phyloP scores from a whole-genome alignment of 2,797 vertebrate species.

The Aplochiton taeniatus region DNA sequence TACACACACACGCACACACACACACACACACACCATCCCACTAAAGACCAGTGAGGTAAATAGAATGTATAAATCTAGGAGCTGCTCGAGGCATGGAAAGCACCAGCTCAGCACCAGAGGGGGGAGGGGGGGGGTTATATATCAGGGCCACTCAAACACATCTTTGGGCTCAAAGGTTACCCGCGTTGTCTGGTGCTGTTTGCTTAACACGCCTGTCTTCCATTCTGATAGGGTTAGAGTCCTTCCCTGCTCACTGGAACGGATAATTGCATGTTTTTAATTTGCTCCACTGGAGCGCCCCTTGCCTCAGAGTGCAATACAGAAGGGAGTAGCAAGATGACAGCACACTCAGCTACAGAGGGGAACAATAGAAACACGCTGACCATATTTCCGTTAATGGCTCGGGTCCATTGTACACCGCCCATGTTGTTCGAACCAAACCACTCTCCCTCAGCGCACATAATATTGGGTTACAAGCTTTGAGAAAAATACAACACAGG shows the following conservation, averaged over 20 bases:
- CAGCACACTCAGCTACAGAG: conserved; percentile 42
- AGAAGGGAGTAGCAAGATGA: conserved; percentile 20
- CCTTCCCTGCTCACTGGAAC: conserved; percentile 31
- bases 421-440: background rate
- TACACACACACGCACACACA: background rate
- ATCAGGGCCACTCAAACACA: conserved; percentile 18
- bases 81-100: background rate
- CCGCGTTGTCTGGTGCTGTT: conserved; percentile 15
- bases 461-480: background rate
- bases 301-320: conserved; percentile 25
- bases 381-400: conserved; percentile 1
- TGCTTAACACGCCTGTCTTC: conserved; percentile 48
- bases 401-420: background rate
- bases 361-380: conserved; percentile 29
- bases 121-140: conserved; percentile 14
- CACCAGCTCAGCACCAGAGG: conserved; percentile 12
- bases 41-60: conserved; percentile 21
- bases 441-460: background rate
- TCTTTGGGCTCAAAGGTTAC: conserved; percentile 30
- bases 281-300: conserved; percentile 47
- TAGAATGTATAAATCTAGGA: conserved; percentile 29
- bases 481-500: background rate
- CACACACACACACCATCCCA: background rate
- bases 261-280: conserved; percentile 60
- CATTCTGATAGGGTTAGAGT: conserved; percentile 38